These are phyloP conservation scores for Drosophila eohydei DNA, from an alignment of 2,888 invertebrate genomes.

Conservation along the genomic window DNA sequence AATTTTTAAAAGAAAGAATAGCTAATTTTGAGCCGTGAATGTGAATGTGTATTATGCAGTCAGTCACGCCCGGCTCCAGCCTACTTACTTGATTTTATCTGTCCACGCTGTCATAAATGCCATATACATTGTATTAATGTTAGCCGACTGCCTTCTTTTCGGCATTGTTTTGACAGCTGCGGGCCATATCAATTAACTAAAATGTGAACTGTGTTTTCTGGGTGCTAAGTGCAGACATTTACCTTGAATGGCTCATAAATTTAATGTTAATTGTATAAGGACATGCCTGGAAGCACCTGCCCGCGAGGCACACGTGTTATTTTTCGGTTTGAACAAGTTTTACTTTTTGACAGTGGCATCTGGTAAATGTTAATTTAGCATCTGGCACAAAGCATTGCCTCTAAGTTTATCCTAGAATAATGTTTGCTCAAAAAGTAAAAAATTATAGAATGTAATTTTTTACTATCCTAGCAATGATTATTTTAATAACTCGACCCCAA, in stretches of 20 bases:
- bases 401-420: neutral
- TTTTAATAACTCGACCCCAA: neutral
- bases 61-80: neutral
- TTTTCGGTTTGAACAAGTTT: conserved; percentile 21
- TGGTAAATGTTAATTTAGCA: conserved; percentile 34
- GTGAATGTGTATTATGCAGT: neutral
- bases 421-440: neutral
- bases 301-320: conserved; percentile 17
- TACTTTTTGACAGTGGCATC: conserved; percentile 8
- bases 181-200: conserved; percentile 70
- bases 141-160: conserved; percentile 31
- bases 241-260: conserved; percentile 67
- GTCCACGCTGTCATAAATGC: conserved; percentile 18
- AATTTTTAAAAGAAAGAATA: neutral
- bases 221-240: conserved; percentile 46
- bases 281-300: conserved; percentile 45
- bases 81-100: conserved; percentile 7
- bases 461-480: neutral
- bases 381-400: neutral
- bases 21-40: neutral
- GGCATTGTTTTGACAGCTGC: conserved; percentile 25
- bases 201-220: conserved; percentile 33
- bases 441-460: neutral
- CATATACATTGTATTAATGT: conserved; percentile 21
- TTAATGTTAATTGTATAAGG: conserved; percentile 66